Conservation (phyloP, 2,888 invertebrate species). For the Netelia fuscicornis region DNA sequence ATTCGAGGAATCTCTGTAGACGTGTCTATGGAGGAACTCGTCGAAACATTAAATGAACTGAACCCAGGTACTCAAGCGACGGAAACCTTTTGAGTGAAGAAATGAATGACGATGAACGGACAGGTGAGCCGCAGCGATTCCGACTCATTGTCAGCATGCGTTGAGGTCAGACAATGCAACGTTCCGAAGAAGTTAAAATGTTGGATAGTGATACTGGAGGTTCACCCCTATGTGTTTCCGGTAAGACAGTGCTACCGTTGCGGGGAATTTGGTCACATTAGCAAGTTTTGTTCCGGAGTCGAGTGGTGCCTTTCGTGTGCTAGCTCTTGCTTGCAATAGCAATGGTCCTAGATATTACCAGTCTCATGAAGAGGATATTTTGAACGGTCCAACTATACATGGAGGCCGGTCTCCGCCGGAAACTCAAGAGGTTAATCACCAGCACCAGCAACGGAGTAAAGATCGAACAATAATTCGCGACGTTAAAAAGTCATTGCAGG, state of each 20-base stretch:
- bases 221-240: not conserved
- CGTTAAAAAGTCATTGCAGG: not conserved
- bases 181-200: constrained; percentile 18
- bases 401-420: not conserved
- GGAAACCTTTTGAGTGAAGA: not conserved
- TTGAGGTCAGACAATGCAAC: constrained; percentile 7
- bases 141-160: not conserved
- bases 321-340: not conserved
- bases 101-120: not conserved
- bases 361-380: constrained; percentile 6
- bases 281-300: constrained; percentile 12
- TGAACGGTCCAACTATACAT: not conserved
- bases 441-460: not conserved
- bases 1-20: not conserved
- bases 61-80: not conserved
- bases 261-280: constrained; percentile 12
- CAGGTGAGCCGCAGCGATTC: no score
- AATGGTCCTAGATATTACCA: not conserved
- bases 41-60: constrained; percentile 1
- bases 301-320: constrained; percentile 15
- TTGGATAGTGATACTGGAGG: constrained; percentile 2
- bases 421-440: not conserved
- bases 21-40: constrained; percentile 6
- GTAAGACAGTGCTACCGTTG: constrained; percentile 5
- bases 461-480: not conserved